These are phyloP conservation scores for Stenodera caucasica DNA, from an alignment of 2,888 invertebrate genomes.

Conservation along the genomic window DNA sequence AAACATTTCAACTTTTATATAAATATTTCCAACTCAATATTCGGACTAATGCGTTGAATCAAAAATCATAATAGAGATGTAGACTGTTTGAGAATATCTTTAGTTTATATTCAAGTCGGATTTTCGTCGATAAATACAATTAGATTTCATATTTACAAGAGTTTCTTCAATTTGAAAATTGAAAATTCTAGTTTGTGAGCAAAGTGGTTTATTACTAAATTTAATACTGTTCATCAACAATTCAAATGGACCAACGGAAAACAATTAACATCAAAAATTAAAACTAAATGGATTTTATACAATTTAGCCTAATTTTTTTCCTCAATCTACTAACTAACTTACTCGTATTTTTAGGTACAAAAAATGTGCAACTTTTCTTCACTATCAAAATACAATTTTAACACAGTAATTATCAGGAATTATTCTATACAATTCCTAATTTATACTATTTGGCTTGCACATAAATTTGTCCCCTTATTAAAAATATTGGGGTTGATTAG, in stretches of 20 bases:
- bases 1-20: not conserved
- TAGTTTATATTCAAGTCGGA: too few relatives aligned
- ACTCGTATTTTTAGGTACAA: not conserved
- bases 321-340: not conserved
- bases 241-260: not conserved
- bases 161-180: not conserved
- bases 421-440: not conserved
- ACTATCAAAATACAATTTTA: slow-evolving; percentile 3
- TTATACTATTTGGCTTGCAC: not conserved
- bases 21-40: too few relatives aligned
- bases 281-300: not conserved
- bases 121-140: too few relatives aligned
- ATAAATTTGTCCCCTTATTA: not conserved
- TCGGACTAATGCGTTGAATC: too few relatives aligned
- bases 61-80: too few relatives aligned
- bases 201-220: not conserved
- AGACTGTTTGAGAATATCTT: too few relatives aligned
- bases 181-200: not conserved
- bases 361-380: not conserved
- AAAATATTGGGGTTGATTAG: not conserved
- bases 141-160: not conserved
- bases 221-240: not conserved
- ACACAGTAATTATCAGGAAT: not conserved
- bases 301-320: too few relatives aligned
- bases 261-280: not conserved